These are phyloP conservation scores for Antigone vipio DNA, from an alignment of 2,113 vertebrate genomes.

Conservation along the genomic window DNA sequence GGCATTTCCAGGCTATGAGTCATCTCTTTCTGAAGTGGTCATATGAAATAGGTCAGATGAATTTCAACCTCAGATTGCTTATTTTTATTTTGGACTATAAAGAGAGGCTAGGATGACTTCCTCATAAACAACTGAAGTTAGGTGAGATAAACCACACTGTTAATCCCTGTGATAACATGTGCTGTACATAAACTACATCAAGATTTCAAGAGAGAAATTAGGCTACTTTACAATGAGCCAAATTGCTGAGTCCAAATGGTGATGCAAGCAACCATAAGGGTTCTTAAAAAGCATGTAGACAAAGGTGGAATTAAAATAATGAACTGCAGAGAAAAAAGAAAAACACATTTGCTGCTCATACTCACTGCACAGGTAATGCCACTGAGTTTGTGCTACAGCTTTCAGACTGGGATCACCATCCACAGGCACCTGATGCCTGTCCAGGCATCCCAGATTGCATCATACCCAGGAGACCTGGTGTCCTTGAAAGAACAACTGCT, in stretches of 20 bases:
- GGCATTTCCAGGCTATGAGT: background rate
- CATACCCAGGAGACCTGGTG: background rate
- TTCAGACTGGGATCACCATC: background rate
- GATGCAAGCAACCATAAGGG: background rate
- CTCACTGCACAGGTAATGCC: background rate
- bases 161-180: background rate
- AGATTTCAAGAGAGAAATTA: background rate
- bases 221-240: background rate
- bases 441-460: background rate
- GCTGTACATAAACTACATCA: background rate
- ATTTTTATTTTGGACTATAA: background rate
- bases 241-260: background rate
- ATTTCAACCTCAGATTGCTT: background rate
- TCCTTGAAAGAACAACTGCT: background rate
- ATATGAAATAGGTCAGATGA: background rate
- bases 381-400: background rate
- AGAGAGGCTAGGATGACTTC: background rate
- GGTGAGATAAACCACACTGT: background rate
- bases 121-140: background rate
- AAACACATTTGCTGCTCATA: background rate
- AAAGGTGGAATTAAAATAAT: background rate
- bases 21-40: background rate
- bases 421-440: background rate
- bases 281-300: background rate
- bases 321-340: background rate